Evolutionary conservation across 2,113 vertebrate genomes (phyloP).

Genomic region (Mormyrus lacerda): DNA sequence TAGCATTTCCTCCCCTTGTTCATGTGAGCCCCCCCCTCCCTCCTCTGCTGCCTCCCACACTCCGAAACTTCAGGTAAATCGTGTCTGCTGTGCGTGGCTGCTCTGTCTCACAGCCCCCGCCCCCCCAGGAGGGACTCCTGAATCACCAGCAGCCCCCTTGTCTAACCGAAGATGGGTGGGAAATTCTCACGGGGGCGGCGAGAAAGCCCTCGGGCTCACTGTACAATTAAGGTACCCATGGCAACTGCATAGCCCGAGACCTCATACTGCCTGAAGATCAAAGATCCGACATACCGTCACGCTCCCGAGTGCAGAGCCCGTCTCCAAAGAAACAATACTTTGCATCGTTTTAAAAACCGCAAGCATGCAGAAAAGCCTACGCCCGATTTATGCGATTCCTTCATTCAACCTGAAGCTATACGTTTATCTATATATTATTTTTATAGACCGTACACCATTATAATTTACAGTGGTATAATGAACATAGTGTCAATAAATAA

Average conservation of each 20-base stretch:
- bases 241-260: neutral
- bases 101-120: neutral
- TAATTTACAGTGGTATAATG: neutral
- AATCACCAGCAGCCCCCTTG: neutral
- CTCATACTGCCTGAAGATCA: neutral
- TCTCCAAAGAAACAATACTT: neutral
- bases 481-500: neutral
- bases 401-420: neutral
- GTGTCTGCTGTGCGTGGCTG: neutral
- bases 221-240: conserved; percentile 1
- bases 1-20: neutral
- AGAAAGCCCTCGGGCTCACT: neutral
- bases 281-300: neutral
- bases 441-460: neutral
- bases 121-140: neutral
- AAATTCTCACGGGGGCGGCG: neutral
- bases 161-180: neutral
- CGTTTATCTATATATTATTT: neutral
- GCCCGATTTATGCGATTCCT: neutral
- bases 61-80: neutral
- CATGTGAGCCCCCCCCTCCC: neutral
- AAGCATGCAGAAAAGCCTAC: neutral
- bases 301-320: neutral
- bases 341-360: neutral
- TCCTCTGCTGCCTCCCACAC: neutral